A percentile compares a stretch with the other conserved stretches of the same genome.
Conservation (phyloP, 1,140 invertebrate species). For the Fopius arisanus region DNA sequence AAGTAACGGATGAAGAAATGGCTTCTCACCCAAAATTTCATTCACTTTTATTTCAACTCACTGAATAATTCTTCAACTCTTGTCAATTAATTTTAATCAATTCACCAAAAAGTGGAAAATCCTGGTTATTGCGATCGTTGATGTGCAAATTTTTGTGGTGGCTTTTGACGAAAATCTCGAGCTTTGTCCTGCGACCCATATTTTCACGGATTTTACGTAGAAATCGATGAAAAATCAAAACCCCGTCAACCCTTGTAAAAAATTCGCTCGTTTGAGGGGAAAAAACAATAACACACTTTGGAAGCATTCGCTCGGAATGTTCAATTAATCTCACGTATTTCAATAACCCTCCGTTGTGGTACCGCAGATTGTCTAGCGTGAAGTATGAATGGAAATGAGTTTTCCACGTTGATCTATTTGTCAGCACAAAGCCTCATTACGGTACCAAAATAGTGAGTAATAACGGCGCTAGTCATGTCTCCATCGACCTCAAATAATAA, state of each 20-base stretch:
- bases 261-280: background rate
- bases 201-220: background rate
- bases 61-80: too few species aligned
- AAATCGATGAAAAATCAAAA: background rate
- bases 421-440: background rate
- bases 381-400: background rate
- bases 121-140: too few species aligned
- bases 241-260: background rate
- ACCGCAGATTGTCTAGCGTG: background rate
- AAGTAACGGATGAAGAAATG: too few species aligned
- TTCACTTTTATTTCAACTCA: too few species aligned
- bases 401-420: background rate
- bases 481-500: background rate
- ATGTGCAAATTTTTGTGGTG: too few species aligned
- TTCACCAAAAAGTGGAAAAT: background rate
- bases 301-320: background rate
- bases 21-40: too few species aligned
- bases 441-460: background rate
- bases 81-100: too few species aligned
- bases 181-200: background rate
- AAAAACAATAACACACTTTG: background rate
- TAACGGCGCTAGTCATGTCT: background rate
- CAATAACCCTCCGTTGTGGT: too few species aligned
- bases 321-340: background rate
- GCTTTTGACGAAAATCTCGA: too few species aligned